Conservation (phyloP, 2,888 invertebrate species). For the Ametastegia equiseti region DNA sequence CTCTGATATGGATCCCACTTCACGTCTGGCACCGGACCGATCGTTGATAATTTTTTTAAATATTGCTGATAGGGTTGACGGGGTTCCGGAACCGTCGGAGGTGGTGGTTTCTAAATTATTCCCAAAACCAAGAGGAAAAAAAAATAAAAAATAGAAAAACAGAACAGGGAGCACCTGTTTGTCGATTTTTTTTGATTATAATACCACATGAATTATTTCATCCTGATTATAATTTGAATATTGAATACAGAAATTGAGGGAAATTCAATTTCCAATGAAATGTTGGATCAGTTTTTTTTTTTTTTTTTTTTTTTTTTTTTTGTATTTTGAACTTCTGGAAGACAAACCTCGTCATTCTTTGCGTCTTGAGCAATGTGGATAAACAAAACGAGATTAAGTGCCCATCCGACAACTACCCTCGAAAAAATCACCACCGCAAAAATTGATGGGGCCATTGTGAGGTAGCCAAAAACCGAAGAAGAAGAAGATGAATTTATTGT, state of each 20-base stretch:
- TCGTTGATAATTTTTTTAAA: slow-evolving; percentile 45
- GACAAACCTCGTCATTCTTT: slow-evolving; percentile 35
- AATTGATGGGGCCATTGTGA: slow-evolving; percentile 36
- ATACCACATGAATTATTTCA: background rate
- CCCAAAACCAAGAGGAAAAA: background rate
- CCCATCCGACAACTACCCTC: slow-evolving; percentile 28
- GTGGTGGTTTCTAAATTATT: background rate
- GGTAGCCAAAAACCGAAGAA: slow-evolving; percentile 25
- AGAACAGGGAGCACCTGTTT: too few species aligned
- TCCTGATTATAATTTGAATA: background rate
- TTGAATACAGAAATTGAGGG: background rate
- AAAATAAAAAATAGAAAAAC: too few species aligned
- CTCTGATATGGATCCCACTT: slow-evolving; percentile 48
- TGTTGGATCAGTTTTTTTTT: background rate
- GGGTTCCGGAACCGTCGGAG: slow-evolving; percentile 3
- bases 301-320: background rate
- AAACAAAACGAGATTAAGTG: slow-evolving; percentile 39
- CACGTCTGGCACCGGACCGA: slow-evolving; percentile 43
- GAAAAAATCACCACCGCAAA: slow-evolving; percentile 27
- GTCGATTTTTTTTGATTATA: background rate
- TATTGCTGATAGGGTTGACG: slow-evolving; percentile 43
- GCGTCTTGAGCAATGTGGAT: slow-evolving; percentile 41
- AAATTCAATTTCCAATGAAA: background rate
- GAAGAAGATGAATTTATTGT: background rate
- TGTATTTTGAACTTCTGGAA: background rate